Evolutionary conservation across 2,113 vertebrate species (phyloP), one percentile per base, ranked within the genome.

Genomic region (Regulus satrapa): DNA sequence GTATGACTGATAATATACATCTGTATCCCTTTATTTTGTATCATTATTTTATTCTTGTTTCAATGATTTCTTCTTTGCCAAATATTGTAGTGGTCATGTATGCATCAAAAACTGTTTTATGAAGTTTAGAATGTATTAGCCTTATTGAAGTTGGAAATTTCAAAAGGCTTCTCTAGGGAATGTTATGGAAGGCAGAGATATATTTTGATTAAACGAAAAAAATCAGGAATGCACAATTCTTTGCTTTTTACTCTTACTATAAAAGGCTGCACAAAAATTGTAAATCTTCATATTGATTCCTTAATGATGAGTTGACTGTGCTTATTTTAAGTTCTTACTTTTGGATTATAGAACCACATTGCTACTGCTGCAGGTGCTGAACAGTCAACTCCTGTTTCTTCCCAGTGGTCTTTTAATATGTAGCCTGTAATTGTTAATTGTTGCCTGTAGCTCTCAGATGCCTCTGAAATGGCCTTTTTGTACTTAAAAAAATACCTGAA

Each of bases 11-110:
- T 96, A 92, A 10, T 59, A 93, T 89, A 88, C 32, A 45, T 59
- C 62, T 83, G 64, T 95, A 89, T 95, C 46, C 73, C 40, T 95
- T 97, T 46, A 75, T 88, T 91, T 87, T 93, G 81, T 92, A 46
- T 93, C 46, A 73, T 46, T 19, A n/a, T 92, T 88, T 95, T 85
- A 54, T 93, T 93, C 40, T 82, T 85, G 45, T 93, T 95, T 95
- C 69, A 83, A 4, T 89, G 58, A 78, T 96, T 71, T 73, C 26
- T 93, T 72, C 56, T 94, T 96, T 96, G 52, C 61, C 88, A 96
- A 86, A 85, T 92, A 38, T 43, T 91, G 61, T 92, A 75, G 85
- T 84, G 72, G 64, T 89, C n/a, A 23, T 94, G 4, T 94, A 51
- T 91, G 45, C 74, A 94, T 89, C 20, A 26, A 92, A 93, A 31